phyloP scores from a whole-genome alignment of 2,113 vertebrate genomes.

The Cichladusa arquata region DNA sequence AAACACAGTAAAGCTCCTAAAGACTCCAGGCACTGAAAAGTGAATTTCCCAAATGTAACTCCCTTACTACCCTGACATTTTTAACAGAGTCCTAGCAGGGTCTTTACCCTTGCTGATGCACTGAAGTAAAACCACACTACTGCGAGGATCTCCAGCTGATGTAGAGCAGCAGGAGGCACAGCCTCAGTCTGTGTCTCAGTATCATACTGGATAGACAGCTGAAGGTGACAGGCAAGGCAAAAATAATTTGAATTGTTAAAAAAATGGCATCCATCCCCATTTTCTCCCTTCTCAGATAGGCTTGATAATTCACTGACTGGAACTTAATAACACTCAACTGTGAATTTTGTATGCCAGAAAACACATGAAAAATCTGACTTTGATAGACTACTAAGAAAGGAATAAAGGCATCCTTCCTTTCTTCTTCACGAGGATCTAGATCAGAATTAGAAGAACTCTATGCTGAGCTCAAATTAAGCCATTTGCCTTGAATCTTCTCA shows the following conservation, averaged over 20 bases:
- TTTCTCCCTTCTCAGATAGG: neutral
- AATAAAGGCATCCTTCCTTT: neutral
- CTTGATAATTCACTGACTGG: neutral
- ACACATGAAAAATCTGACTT: neutral
- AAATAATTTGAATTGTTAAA: neutral
- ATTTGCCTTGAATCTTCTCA: neutral
- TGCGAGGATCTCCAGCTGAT: neutral
- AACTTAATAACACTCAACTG: neutral
- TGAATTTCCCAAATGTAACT: neutral
- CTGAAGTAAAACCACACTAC: neutral
- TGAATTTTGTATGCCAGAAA: neutral
- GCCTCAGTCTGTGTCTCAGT: neutral
- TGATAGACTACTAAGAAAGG: neutral
- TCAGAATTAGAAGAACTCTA: neutral
- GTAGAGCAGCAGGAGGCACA: neutral
- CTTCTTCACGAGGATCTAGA: neutral
- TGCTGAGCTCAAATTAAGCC: neutral
- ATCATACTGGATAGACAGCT: neutral
- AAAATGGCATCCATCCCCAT: neutral
- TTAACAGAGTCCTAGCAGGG: neutral
- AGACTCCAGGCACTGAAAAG: neutral
- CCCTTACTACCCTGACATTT: neutral
- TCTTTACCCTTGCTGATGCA: neutral
- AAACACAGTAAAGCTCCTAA: neutral
- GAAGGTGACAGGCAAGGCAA: neutral